phyloP scores from a whole-genome alignment of 2,113 vertebrate genomes.

The Prinia subflava region DNA sequence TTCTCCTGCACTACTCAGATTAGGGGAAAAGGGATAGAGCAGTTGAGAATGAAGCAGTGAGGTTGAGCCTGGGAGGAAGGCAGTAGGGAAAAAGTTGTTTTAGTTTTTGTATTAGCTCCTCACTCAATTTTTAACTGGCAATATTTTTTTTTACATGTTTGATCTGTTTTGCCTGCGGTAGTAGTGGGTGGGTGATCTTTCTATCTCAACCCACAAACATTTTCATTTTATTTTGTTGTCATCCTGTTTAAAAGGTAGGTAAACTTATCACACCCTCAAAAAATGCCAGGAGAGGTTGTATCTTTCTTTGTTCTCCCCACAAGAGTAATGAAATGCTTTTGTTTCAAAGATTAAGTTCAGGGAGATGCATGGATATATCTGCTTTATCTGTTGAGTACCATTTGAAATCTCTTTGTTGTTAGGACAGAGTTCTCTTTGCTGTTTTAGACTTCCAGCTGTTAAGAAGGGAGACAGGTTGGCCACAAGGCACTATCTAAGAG shows the following conservation, averaged over 20 bases:
- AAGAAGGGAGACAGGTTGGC: not conserved
- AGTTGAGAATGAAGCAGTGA: not conserved
- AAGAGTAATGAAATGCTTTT: not conserved
- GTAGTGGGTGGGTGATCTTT: not conserved
- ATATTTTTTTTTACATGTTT: not conserved
- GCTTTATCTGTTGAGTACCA: not conserved
- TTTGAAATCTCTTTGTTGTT: not conserved
- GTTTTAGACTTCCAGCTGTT: not conserved
- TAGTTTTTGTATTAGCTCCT: not conserved
- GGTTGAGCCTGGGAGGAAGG: not conserved
- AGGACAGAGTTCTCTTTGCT: not conserved
- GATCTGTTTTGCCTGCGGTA: not conserved
- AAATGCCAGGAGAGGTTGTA: not conserved
- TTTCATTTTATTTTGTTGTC: not conserved
- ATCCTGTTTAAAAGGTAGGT: not conserved
- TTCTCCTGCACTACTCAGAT: fast-evolving
- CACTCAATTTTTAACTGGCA: not conserved
- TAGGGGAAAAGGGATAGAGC: not conserved
- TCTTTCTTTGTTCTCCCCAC: not conserved
- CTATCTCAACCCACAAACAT: not conserved
- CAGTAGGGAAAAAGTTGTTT: not conserved
- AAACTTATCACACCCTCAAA: not conserved
- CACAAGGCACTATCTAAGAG: not conserved
- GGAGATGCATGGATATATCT: not conserved
- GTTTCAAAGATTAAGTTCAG: not conserved